Evolutionary conservation across 2,113 vertebrate species (phyloP), one percentile per base, ranked within the genome.

Genomic region (Ophthalmolycus amberensis): DNA sequence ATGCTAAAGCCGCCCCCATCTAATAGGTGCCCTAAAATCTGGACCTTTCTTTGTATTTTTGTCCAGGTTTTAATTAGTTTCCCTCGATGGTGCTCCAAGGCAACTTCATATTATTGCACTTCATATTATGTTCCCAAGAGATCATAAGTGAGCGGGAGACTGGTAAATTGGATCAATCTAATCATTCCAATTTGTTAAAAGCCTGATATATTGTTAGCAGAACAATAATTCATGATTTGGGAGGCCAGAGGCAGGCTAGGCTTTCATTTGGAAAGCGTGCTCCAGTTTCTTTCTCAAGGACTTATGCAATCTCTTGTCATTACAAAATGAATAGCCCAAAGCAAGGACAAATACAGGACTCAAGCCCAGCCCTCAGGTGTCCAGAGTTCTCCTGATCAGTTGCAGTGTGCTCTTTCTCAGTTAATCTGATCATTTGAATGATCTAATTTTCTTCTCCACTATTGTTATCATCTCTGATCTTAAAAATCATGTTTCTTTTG

Each of bases 211-310:
- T 91, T 91, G 90, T 94, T 90, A 84, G 70, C 81, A 79, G 85
- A 94, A 94, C 93, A 94, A 93, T 94, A 89, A 83, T 79, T 92
- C 76, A 86, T 93, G 78, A 92, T 93, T 90, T 89, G 75, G 80
- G 76, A 79, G 75, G 86, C 86, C 71, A 64, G 79, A 77, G 86
- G 85, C 80, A 68, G 67, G 25, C 52, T 73, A 40, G 64, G 46
- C 81, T 88, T 84, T 88, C 65, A 83, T 93, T 89, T 85, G 68
- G 75, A 88, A 71, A 90, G 73, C 83, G 91, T 85, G 71, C 77
- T 85, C 74, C 56, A 42, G 83, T 86, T 89, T 93, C 71, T 15
- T 80, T 90, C 88, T 82, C 85, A 91, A 91, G 90, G 86, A 91
- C 86, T 89, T 78, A 32, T 77, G 77, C 85, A 75, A 90, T 90